These are phyloP conservation scores for Lymantria monacha DNA, from an alignment of 2,888 invertebrate species.

Conservation along the genomic window DNA sequence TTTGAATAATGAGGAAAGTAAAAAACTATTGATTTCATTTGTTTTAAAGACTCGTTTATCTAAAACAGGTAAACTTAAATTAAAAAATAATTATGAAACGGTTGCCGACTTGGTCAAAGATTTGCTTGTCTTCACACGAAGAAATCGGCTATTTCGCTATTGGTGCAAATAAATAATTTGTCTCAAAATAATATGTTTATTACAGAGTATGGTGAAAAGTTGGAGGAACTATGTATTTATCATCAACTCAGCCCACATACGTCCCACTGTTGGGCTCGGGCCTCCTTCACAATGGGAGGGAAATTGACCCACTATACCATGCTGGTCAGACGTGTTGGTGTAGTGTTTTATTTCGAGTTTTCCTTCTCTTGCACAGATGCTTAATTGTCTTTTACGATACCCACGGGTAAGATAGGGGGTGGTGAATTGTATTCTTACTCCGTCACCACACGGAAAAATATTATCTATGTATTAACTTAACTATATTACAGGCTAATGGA, in stretches of 20 bases:
- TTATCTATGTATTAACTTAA: constrained; percentile 14
- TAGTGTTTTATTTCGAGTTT: too few species aligned
- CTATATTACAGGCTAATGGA: constrained; percentile 16
- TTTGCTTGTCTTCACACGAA: constrained; percentile 6
- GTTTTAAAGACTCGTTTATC: constrained; percentile 15
- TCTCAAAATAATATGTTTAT: constrained; percentile 7
- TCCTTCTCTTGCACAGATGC: too few species aligned
- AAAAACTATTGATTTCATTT: constrained; percentile 16
- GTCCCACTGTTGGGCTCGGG: too few species aligned
- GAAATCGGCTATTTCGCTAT: constrained; percentile 12
- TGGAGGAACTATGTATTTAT: too few species aligned
- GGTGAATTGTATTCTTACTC: too few species aligned
- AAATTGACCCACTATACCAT: too few species aligned
- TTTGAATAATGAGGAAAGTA: neutral
- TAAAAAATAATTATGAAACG: neutral
- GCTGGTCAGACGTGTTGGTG: too few species aligned
- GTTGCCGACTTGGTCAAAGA: constrained; percentile 6
- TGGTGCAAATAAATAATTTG: constrained; percentile 2
- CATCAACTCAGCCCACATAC: too few species aligned
- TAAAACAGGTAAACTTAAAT: constrained; percentile 5
- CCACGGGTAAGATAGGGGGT: too few species aligned
- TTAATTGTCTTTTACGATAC: too few species aligned
- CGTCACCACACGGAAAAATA: too few species aligned
- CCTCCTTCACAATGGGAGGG: too few species aligned
- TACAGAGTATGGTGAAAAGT: constrained; percentile 8